Percentiles rank a stretch among this genome's conserved stretches.
These are phyloP conservation scores for Alauda arvensis DNA, from an alignment of 2,797 vertebrate species.

Conservation along the genomic window DNA sequence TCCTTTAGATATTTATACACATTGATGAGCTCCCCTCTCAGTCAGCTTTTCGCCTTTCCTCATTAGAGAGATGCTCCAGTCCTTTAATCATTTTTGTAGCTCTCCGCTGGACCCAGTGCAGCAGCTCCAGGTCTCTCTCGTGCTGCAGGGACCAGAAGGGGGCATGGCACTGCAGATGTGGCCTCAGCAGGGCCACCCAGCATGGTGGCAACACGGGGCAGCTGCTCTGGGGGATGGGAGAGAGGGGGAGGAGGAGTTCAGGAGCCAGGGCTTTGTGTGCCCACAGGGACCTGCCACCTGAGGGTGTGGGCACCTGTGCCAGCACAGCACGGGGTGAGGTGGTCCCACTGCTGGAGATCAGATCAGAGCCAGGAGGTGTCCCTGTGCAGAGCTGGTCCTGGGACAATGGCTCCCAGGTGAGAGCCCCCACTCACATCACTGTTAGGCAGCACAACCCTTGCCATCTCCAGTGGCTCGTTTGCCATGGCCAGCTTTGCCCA, in stretches of 20 bases:
- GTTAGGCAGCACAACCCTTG: too few species aligned
- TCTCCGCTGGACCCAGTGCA: too few species aligned
- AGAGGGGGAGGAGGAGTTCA: accelerated
- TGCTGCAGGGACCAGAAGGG: background rate
- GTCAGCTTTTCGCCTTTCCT: background rate
- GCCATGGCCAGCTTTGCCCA: background rate
- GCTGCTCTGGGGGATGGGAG: too few species aligned
- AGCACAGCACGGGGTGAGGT: background rate
- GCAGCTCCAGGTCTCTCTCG: accelerated
- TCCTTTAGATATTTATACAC: too few species aligned
- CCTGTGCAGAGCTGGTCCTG: accelerated
- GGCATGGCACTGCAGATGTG: background rate
- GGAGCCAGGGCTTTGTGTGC: background rate
- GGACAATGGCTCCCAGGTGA: background rate
- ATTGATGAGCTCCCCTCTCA: background rate
- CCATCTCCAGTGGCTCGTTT: accelerated
- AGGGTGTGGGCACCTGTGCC: background rate
- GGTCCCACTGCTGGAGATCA: background rate
- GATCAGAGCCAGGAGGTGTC: background rate
- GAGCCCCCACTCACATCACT: background rate
- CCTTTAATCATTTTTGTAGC: background rate
- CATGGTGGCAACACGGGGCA: accelerated
- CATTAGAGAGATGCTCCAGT: background rate
- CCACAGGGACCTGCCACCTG: background rate
- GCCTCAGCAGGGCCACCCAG: background rate